Evolutionary conservation across 2,888 invertebrate genomes (phyloP), one percentile per base, ranked within the genome.

Genomic region (Drosophila suboccidentalis): DNA sequence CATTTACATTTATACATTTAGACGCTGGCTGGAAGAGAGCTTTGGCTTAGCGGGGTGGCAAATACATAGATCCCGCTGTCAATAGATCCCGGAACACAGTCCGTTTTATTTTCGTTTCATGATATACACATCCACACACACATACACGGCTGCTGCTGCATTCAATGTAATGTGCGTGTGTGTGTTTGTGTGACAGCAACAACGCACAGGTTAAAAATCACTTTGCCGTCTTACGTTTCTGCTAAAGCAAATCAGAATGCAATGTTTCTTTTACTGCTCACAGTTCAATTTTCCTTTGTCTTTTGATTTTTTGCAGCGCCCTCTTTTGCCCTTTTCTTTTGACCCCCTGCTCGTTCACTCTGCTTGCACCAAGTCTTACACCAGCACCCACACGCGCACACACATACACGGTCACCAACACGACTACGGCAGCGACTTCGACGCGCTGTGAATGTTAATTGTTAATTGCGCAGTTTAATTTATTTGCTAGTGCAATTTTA

Each of bases 41-140:
- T 78, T 78, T 51, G 49, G 65, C 76, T 57, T 74, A 50, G 75
- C 58, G 66, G 79, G 77, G 79, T 78, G 79, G 79, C 50, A 61
- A 72, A 62, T 36, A 54, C 5, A 38, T 41, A 54, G n/a, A 38
- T 38, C 38, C 38, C 17, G 41, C 58, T 63, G 63, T 62, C 66
- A 49, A 60, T 59, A 74, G 55, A 69, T 74, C 75, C 76, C 78
- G 58, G 49, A 72, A 62, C 65, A 66, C 55, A 60, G 69, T 44
- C 63, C 54, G 72, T 71, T 86, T 85, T 88, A 88, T 84, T 87
- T 88, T 87, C 65, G 87, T 85, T 78, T 64, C 72, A 72, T 38
- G 78, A 57, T 60, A 67, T 55, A 77, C 71, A 74, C 43, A 63
- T 46, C 67, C 34, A 68, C 60, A 59, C 59, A 53, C 53, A 54